Evolutionary conservation across 2,888 invertebrate species (phyloP).

Genomic region (Nephrotoma guestfalica): DNA sequence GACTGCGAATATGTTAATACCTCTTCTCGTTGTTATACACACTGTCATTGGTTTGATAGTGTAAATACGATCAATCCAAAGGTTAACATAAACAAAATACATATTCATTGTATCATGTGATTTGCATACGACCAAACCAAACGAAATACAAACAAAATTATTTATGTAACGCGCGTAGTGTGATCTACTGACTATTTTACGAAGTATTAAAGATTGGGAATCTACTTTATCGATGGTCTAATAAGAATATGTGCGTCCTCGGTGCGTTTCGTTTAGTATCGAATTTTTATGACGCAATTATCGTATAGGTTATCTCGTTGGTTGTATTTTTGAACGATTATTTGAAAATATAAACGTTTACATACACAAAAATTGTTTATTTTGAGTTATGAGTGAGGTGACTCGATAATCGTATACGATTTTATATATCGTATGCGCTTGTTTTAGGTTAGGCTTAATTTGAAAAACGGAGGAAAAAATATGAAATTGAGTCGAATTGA

Average conservation of each 20-base stretch:
- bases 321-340: too few species aligned
- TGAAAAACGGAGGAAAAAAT: too few species aligned
- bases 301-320: too few species aligned
- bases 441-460: too few species aligned
- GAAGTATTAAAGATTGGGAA: not conserved
- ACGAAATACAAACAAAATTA: not conserved
- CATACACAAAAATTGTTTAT: rapidly evolving
- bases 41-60: not conserved
- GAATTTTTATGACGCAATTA: too few species aligned
- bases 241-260: not conserved
- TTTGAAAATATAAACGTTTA: too few species aligned
- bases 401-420: too few species aligned
- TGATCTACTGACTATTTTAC: not conserved
- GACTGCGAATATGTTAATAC: not conserved
- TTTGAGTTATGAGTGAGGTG: too few species aligned
- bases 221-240: not conserved
- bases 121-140: not conserved
- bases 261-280: not conserved
- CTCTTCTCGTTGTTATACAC: not conserved
- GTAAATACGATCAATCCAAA: not conserved
- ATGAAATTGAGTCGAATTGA: too few species aligned
- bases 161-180: not conserved
- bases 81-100: not conserved
- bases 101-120: not conserved
- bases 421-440: too few species aligned